Percentiles rank a stretch among this genome's conserved stretches.
Conservation (phyloP, 2,888 invertebrate species). For the Drepana falcataria region DNA sequence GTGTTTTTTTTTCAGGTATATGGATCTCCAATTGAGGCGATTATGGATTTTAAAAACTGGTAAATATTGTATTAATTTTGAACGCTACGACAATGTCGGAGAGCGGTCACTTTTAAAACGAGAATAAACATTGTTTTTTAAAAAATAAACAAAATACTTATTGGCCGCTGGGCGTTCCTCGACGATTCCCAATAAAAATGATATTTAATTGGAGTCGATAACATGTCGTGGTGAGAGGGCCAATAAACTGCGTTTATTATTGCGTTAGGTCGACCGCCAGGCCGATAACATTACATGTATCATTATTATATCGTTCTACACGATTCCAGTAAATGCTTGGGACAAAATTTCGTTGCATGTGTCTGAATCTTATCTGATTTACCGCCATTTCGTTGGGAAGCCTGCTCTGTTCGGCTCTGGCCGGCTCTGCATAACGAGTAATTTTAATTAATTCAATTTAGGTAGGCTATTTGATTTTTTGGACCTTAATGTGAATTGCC, state of each 20-base stretch:
- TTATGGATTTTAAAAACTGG: slow-evolving; percentile 45
- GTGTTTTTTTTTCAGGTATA: slow-evolving; percentile 47
- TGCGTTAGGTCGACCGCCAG: slow-evolving; percentile 55
- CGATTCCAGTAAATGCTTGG: slow-evolving; percentile 26
- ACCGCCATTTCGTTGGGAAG: slow-evolving; percentile 2
- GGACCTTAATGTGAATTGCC: too few relatives aligned
- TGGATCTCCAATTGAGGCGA: slow-evolving; percentile 34
- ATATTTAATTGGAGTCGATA: slow-evolving; percentile 76
- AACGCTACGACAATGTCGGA: slow-evolving; percentile 30
- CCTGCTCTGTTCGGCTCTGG: background rate
- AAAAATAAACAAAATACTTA: slow-evolving; percentile 15
- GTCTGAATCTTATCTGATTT: slow-evolving; percentile 25
- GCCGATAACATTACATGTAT: slow-evolving; percentile 40
- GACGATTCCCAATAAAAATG: slow-evolving; percentile 72
- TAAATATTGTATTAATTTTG: slow-evolving; percentile 29
- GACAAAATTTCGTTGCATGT: slow-evolving; percentile 25
- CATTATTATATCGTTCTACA: slow-evolving; percentile 15
- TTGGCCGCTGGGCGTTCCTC: slow-evolving; percentile 59
- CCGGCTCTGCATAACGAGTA: background rate
- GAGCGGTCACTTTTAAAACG: slow-evolving; percentile 31
- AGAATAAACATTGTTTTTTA: slow-evolving; percentile 1
- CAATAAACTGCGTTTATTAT: slow-evolving; percentile 74
- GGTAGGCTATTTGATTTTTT: too few relatives aligned
- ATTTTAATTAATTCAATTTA: background rate
- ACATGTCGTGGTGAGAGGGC: slow-evolving; percentile 62